Base-by-base conservation (phyloP, 2,797 vertebrate species). In the Pantherophis vulpinus region DNA sequence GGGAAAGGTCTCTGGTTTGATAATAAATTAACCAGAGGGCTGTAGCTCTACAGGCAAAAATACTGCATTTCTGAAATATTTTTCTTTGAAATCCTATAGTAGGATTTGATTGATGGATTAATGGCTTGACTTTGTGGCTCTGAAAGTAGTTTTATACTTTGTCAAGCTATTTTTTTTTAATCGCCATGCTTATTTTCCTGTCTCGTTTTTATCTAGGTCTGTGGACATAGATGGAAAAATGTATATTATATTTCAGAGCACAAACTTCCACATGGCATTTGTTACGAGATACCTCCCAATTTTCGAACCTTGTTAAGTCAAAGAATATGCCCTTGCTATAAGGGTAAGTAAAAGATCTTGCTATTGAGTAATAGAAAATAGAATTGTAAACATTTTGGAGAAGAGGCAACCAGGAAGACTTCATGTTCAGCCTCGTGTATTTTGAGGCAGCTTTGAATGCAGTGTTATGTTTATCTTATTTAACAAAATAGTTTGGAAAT, bases 151-250 rank as follows among this genome's bases (percentile, higher is more conserved):
- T 10, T 54, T 90, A 47, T 88, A 37, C 18, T 88, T 37, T 88
- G 18, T 93, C 32, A 66, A 18, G 56, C 66, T 88, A 32, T 29
- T 12, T 2, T 20, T 32, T 89, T 54, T 1, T n/a, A 20, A 91
- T 89, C 66, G 37, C 13, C 61, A 0, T 0, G 13, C 60, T 95
- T 95, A 79, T 91, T 92, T 89, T 93, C 74, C 54, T 1, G 1
- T 93, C 7, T 13, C 91, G 92, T 93, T 86, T 96, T 96, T 91
- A 92, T 42, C 20, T 63, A 99, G 99, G 98, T 98, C 47, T 99
- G 99, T 97, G 99, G 98, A 91, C 99, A 99, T 95, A 98, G 99
- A 79, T 99, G 99, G 99, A 99, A 99, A 98, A 99, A 99, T 88
- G 95, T 99, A 94, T 98, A 92, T 97, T 98, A 98, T 42, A 95